Base-by-base conservation (phyloP, 2,113 vertebrate species). In the Oryzias javanicus region DNA sequence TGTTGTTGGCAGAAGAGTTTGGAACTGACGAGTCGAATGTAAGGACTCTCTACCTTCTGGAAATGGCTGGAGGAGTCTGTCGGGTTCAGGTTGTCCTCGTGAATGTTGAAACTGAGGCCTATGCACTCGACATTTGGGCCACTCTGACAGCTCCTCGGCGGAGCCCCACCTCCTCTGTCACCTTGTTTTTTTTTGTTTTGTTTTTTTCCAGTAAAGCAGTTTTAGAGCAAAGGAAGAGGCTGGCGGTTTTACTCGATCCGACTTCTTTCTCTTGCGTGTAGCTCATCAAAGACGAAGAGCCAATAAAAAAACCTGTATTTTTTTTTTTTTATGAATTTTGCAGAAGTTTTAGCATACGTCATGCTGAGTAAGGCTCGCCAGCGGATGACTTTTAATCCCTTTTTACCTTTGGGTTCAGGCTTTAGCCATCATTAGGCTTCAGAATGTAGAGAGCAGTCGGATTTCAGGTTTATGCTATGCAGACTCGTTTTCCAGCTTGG, bases 11-110 rank as follows among this genome's bases (percentile, higher is more conserved):
- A 79, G 55, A 79, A 70, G 56, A 83, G 67, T 82, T 77, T 86
- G 72, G 68, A 86, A 86, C 81, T 81, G 85, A 88, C 88, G 44
- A 64, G 78, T 78, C 73, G 88, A 90, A 89, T 90, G 87, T 90
- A 89, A 78, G 54, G 69, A 79, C 67, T 61, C 67, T 61, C 70
- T 71, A 74, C 69, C 58, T 59, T 57, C 49, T 67, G 63, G 51
- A 57, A 53, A 56, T 49, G 40, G 70, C 60, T 48, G 46, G 58
- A 70, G 72, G 63, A 20, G 48, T 67, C 40, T 64, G 65, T 79
- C 58, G 55, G 55, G 47, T 76, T 70, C 54, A 65, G 65, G 72
- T 70, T 66, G 64, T 83, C 65, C 57, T 65, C 15, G 41, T 85
- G 80, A 88, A 82, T 85, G 82, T 84, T 16, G 46, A 79, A 27